Percentiles rank a stretch among this genome's conserved stretches.
Evolutionary conservation across 2,113 vertebrate species (phyloP).

Genomic region (Cyprinodon tularosa): DNA sequence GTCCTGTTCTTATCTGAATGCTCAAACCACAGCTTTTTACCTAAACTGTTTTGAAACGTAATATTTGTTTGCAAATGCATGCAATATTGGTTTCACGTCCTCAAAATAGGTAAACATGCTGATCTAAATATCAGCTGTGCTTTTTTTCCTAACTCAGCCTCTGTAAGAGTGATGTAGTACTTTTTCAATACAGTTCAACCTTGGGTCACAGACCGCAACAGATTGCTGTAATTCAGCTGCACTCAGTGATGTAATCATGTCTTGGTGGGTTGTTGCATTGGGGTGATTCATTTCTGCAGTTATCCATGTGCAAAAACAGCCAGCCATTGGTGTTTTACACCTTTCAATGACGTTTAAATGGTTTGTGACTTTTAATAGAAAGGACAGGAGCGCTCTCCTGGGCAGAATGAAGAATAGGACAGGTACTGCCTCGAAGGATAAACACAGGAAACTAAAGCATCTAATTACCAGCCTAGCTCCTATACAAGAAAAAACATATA

Average conservation of each 20-base stretch:
- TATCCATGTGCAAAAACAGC: background rate
- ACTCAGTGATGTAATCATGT: constrained; percentile 8
- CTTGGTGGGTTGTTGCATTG: background rate
- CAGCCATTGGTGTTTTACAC: constrained; percentile 3
- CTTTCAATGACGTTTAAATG: background rate
- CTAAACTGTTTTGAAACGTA: background rate
- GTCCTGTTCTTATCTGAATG: too few relatives aligned
- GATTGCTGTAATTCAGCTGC: constrained; percentile 11
- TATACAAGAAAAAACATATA: background rate
- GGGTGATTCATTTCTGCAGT: constrained; percentile 6
- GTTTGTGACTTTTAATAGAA: constrained; percentile 15
- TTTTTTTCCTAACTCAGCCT: background rate
- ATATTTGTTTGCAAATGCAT: background rate
- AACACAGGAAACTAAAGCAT: constrained; percentile 22
- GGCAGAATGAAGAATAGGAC: background rate
- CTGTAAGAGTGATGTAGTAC: background rate
- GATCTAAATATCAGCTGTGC: background rate
- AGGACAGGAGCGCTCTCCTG: background rate
- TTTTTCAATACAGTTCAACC: constrained; percentile 1
- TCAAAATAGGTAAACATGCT: background rate
- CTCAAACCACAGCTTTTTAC: background rate
- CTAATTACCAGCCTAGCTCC: constrained; percentile 2
- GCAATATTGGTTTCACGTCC: background rate
- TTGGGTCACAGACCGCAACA: background rate
- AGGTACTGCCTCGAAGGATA: constrained; percentile 1